A percentile compares a stretch with the other conserved stretches of the same genome.
phyloP scores from a whole-genome alignment of 2,113 vertebrate genomes.

The Echinops telfairi region DNA sequence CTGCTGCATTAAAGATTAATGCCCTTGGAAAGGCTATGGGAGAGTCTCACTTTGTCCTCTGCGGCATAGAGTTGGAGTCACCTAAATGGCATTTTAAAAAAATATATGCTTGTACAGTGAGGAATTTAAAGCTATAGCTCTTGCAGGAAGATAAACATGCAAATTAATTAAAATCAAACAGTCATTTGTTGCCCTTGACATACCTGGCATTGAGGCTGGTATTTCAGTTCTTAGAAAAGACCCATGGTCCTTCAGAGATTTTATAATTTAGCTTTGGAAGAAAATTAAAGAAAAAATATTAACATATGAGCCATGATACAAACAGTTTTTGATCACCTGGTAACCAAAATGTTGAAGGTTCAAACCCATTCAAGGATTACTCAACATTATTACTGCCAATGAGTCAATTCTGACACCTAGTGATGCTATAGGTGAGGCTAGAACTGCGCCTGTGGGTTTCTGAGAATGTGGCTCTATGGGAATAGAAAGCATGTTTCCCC shows the following conservation, averaged over 20 bases:
- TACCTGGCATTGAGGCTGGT: background rate
- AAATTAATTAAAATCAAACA: background rate
- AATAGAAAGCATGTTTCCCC: too few relatives aligned
- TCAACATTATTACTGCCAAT: too few relatives aligned
- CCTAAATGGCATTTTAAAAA: background rate
- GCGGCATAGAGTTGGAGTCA: background rate
- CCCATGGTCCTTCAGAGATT: background rate
- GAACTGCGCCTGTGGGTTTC: too few relatives aligned
- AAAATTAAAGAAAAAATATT: background rate
- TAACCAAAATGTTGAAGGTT: too few relatives aligned
- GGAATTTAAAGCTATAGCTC: background rate
- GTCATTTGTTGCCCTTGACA: background rate
- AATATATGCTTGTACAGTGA: background rate
- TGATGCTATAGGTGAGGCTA: too few relatives aligned
- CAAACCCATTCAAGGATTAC: too few relatives aligned
- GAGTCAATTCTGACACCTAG: too few relatives aligned
- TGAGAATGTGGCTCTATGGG: too few relatives aligned
- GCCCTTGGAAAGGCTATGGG: background rate
- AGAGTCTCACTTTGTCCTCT: background rate
- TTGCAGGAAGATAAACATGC: background rate
- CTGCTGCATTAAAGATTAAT: background rate
- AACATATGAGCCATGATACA: background rate
- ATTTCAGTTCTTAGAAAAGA: background rate
- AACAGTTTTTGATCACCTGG: background rate
- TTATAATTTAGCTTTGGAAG: conserved; percentile 17